phyloP scores from a whole-genome alignment of 2,888 invertebrate genomes.

The Calameuta filiformis region DNA sequence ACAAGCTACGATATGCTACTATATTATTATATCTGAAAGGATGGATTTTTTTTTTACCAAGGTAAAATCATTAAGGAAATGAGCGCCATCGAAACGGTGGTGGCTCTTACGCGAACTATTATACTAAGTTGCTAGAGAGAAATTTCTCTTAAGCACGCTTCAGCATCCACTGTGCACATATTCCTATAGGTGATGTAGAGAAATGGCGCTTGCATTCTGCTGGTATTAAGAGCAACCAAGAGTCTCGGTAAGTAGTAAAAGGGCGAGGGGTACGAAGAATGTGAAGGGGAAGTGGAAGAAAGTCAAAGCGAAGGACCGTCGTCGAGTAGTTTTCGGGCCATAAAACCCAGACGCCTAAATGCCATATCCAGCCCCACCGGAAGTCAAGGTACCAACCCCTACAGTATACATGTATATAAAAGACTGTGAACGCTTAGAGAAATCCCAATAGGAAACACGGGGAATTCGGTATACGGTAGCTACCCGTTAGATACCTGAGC shows the following conservation, averaged over 20 bases:
- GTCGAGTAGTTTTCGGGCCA: slow-evolving; percentile 32
- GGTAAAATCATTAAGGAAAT: not conserved
- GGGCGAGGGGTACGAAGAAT: not conserved
- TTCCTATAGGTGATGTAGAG: not conserved
- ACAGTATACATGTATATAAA: not conserved
- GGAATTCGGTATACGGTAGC: not conserved
- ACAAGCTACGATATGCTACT: not conserved
- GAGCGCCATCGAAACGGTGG: not conserved
- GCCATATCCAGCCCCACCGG: slow-evolving; percentile 21
- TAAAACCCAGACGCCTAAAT: slow-evolving; percentile 46
- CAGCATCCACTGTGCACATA: not conserved
- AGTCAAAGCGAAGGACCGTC: not conserved
- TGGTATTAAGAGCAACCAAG: not conserved
- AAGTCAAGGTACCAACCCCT: not conserved
- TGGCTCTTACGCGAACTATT: not conserved
- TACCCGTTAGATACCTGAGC: not conserved
- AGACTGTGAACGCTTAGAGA: slow-evolving; percentile 6
- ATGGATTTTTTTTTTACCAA: not conserved
- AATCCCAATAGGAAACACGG: not conserved
- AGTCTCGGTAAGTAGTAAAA: not conserved
- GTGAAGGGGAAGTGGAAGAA: not conserved
- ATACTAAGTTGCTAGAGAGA: not conserved
- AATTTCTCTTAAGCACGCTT: not conserved
- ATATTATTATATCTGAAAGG: not conserved
- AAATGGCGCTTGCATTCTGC: not conserved